A percentile compares a stretch with the other conserved stretches of the same genome.
These are phyloP conservation scores for Esox lucius DNA, from an alignment of 2,797 vertebrate species.

Conservation along the genomic window DNA sequence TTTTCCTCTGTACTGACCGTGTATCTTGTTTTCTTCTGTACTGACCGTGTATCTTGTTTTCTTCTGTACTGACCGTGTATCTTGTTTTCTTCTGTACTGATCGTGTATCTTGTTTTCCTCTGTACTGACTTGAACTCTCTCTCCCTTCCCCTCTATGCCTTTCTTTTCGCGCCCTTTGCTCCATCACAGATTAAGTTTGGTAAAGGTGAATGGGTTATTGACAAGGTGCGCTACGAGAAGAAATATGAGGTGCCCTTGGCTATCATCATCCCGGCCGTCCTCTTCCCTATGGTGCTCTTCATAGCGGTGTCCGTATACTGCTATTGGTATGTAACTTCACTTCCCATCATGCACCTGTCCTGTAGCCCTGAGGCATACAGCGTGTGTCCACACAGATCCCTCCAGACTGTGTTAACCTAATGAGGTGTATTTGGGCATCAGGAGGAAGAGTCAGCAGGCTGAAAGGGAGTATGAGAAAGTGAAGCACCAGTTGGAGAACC, in stretches of 20 bases:
- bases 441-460: conserved; percentile 95
- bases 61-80: neutral
- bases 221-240: conserved; percentile 82
- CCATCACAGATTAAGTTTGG: conserved; percentile 88
- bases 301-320: conserved; percentile 87
- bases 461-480: conserved; percentile 98
- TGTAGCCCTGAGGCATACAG: neutral
- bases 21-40: neutral
- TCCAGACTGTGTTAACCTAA: neutral
- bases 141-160: neutral
- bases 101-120: neutral
- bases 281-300: conserved; percentile 89
- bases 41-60: neutral
- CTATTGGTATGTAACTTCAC: conserved; percentile 81
- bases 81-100: neutral
- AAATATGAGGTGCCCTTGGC: conserved; percentile 80
- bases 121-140: neutral
- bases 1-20: neutral
- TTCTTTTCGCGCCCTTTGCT: neutral
- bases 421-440: conserved; percentile 47
- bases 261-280: conserved; percentile 89
- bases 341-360: conserved; percentile 15
- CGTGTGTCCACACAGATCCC: too few species aligned
- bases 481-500: conserved; percentile 91
- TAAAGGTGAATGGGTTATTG: conserved; percentile 84